Evolutionary conservation across 2,113 vertebrate species (phyloP), one percentile per base, ranked within the genome.

Genomic region (Monarcha castaneiventris): DNA sequence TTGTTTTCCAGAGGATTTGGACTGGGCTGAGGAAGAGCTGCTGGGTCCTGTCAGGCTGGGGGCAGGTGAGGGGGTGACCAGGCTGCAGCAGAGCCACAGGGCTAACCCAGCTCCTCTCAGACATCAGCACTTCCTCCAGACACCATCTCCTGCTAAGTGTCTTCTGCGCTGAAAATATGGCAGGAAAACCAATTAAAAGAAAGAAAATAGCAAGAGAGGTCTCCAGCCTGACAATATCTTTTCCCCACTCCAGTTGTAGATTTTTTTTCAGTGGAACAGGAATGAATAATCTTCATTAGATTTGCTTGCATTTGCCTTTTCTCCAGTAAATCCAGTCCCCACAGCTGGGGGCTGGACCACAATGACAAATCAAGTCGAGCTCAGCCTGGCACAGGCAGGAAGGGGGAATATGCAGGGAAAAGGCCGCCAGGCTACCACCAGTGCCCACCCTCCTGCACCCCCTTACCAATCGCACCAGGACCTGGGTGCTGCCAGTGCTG

Each of bases 331-430:
- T 20, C 19, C 26, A 43, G 52, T 14, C 39, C 48, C 11, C 3
- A 3, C 0, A 41, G 43, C n/a, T 48, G 29, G 10, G 33, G 22
- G 43, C 69, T 62, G 49, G 48, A 41, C 12, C 43, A 41, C 0
- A 7, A 3, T 1, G 54, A 12, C 3, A 27, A 62, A 56, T 29
- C 32, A 16, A 27, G 69, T 3, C 0, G 0, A 37, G 59, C 16
- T 5, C 66, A 33, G 63, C 44, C 69, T 13, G 58, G 49, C 11
- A 7, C 9, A 5, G 6, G 9, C 29, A 11, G 1, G 17, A 41
- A 26, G 8, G 20, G 17, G 48, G 41, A 32, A 29, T 7, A 11
- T 0, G 2, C 30, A 30, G 69, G 29, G 15, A 56, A 71, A 67
- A 76, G 7, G 32, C 62, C 5, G 5, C 83, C 2, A 5, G 15